Evolutionary conservation across 2,888 invertebrate genomes (phyloP).

Genomic region (Sinelater perroti): DNA sequence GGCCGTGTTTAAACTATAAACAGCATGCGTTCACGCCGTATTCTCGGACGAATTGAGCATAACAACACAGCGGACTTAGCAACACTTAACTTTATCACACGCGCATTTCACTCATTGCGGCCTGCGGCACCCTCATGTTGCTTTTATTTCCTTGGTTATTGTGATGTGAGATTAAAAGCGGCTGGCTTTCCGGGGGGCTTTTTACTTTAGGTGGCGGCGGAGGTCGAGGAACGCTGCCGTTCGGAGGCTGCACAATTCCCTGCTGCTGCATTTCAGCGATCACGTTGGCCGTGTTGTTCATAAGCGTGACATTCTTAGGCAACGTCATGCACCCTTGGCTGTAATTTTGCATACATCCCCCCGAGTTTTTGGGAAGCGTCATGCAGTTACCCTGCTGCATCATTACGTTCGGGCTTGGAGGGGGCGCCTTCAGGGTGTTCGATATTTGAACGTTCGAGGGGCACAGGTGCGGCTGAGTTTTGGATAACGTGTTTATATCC

Average conservation of each 20-base stretch:
- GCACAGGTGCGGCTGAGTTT: constrained; percentile 65
- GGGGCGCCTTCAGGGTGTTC: constrained; percentile 70
- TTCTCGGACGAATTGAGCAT: constrained; percentile 50
- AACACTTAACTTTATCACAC: constrained; percentile 72
- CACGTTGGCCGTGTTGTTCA: constrained; percentile 63
- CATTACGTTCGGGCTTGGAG: constrained; percentile 68
- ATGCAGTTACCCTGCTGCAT: constrained; percentile 58
- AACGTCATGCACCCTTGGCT: constrained; percentile 63
- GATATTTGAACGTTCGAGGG: constrained; percentile 61
- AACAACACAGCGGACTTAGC: constrained; percentile 27
- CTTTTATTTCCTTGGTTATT: constrained; percentile 60
- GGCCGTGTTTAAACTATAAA: constrained; percentile 41
- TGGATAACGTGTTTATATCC: constrained; percentile 64
- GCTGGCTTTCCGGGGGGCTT: constrained; percentile 68
- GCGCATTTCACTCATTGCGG: constrained; percentile 89
- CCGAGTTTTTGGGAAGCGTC: constrained; percentile 65
- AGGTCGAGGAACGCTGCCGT: constrained; percentile 69
- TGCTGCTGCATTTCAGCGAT: constrained; percentile 68
- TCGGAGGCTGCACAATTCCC: constrained; percentile 68
- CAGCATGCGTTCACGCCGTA: constrained; percentile 35
- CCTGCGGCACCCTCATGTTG: constrained; percentile 76
- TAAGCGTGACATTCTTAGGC: constrained; percentile 66
- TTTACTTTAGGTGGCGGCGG: constrained; percentile 66
- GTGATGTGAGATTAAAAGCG: constrained; percentile 62
- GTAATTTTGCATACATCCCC: constrained; percentile 53